Base-by-base conservation (phyloP, 2,888 invertebrate species). In the Laothoe populi region DNA sequence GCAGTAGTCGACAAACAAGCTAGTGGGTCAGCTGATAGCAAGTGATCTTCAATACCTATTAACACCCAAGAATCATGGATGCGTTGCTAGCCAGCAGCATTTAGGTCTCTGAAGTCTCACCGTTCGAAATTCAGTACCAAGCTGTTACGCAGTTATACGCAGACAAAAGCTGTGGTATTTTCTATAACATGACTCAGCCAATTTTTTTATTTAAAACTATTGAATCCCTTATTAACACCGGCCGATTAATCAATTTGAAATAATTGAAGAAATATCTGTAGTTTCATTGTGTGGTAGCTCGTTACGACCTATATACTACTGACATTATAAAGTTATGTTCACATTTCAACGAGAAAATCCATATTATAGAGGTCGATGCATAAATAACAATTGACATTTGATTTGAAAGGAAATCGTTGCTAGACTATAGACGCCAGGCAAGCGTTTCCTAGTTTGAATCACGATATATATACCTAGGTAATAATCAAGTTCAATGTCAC, bases 401-500 rank as follows among this genome's bases (percentile, higher is more conserved):
- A 21, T 45, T 35, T n/a, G 45, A 26, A 31, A 21, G 44, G 57
- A 45, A 35, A 31, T 45, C 7, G 44, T 46, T 59, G 19, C 10
- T 57, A 8, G 57, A 16, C 19, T n/a, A 13, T 57, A 13, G 57
- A 16, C 44, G 23, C 45, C 31, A 44, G 53, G 35, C 19, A 24
- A 42, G 16, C 53, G 35, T 53, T 53, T 53, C 53, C 53, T 11
- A 31, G 26, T 53, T 19, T 10, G 35, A 19, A 53, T 53, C 53
- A 53, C 49, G 49, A 53, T 19, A 35, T 53, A 35, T 53, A 16
- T 11, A 19, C 53, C 19, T 35, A 10, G 11, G 21, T 35, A 53
- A 21, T n/a, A 35, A 53, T 19, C 35, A 53, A 49, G 53, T 53
- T 53, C 53, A 53, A 31, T 53, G 19, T 35, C 31, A 31, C 31